Evolutionary conservation across 2,113 vertebrate genomes (phyloP).

Genomic region (Gulo gulo): DNA sequence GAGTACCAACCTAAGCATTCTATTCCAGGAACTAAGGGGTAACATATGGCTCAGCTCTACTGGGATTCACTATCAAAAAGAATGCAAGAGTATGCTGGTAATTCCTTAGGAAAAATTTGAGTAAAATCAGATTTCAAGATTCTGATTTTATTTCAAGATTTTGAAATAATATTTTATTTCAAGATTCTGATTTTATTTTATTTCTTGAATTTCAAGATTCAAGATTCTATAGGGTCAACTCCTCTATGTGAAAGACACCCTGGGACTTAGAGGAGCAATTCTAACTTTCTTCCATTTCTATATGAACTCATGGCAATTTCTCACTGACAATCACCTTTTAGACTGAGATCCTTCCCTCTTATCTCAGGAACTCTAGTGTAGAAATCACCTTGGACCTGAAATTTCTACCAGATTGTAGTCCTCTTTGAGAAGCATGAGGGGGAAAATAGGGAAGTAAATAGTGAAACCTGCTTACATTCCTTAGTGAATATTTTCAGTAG

Average conservation of each 20-base stretch:
- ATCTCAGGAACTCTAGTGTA: neutral
- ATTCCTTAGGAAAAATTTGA: conserved; percentile 24
- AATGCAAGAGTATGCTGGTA: neutral
- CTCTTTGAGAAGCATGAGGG: neutral
- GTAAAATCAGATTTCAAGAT: conserved; percentile 2
- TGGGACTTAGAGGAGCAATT: neutral
- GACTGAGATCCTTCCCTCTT: neutral
- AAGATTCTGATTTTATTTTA: neutral
- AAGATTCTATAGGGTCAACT: neutral
- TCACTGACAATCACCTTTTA: neutral
- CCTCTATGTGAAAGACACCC: neutral
- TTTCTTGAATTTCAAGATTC: no score
- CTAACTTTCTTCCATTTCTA: neutral
- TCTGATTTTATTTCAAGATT: neutral
- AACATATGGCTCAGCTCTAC: conserved; percentile 55
- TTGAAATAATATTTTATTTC: neutral
- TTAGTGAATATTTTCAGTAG: neutral
- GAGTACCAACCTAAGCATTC: conserved; percentile 53
- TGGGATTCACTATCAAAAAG: conserved; percentile 58
- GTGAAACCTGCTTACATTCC: neutral
- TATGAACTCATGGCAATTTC: neutral
- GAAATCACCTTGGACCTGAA: conserved; percentile 9
- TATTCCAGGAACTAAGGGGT: conserved; percentile 41
- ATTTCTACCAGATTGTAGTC: neutral
- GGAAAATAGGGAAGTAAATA: neutral